Base-by-base conservation (phyloP, 2,888 invertebrate genomes). In the Strigamia maritima region DNA sequence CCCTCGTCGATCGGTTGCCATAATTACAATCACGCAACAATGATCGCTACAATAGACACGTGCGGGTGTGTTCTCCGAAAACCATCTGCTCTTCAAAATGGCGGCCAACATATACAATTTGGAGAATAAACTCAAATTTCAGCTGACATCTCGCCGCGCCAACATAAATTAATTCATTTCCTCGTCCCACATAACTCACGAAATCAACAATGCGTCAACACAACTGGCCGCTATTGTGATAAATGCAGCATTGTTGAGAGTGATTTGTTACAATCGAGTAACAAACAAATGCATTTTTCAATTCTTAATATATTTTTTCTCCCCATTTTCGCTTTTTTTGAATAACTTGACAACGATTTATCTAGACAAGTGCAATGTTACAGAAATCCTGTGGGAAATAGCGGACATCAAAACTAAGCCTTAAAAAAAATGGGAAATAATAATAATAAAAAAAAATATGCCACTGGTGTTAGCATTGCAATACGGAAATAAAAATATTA, bases 171-270 rank as follows among this genome's bases (percentile, higher is more conserved):
- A 70, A 70, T 70, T 26, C 70, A 70, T 70, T 70, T 70, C 70
- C 70, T 70, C 70, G 70, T 70, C 28, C 28, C 10, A 24, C 28
- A 70, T 70, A 70, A 70, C 70, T 70, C 70, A 70, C 28, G 26
- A 70, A 70, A 70, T 70, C 70, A 70, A 70, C 70, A 70, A 70
- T 70, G 70, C 70, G 70, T 70, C 70, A 70, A 70, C 70, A 70
- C 70, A 28, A 70, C n/a, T 28, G 26, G 54, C 12, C 70, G 70
- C 70, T 26, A 70, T 70, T 70, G 12, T 70, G 70, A 70, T 70
- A 70, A 70, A 70, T 70, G 70, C 26, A 12, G 70, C 70, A 70
- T 70, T 70, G 70, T 70, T 28, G 14, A 1, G 22, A 70, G 28
- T 70, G 70, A 70, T 70, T 70, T 70, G 26, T 70, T 12, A 16